phyloP scores from a whole-genome alignment of 2,888 invertebrate species.

The Lymantria monacha region DNA sequence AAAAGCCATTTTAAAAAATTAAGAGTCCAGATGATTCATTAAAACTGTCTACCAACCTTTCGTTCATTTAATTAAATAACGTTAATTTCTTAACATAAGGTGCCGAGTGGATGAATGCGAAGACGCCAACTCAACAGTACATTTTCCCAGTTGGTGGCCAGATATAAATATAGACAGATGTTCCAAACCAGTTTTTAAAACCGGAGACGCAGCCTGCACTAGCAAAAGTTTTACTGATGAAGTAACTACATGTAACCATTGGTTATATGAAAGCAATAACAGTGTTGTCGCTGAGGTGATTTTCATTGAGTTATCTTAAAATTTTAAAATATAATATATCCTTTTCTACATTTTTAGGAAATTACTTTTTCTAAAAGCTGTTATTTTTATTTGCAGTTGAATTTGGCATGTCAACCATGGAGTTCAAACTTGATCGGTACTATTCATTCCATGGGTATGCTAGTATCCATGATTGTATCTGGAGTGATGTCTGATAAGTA shows the following conservation, averaged over 20 bases:
- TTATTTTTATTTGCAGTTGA: constrained; percentile 42
- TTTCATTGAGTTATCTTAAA: constrained; percentile 30
- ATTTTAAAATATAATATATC: no score
- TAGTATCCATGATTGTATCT: constrained; percentile 53
- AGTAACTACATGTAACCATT: constrained; percentile 45
- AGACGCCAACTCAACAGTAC: constrained; percentile 18
- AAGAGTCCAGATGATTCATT: no score
- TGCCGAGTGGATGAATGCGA: constrained; percentile 63
- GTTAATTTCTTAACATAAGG: constrained; percentile 33
- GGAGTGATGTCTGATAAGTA: constrained; percentile 65
- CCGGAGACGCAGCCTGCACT: constrained; percentile 32
- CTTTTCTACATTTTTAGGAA: no score
- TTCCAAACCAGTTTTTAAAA: constrained; percentile 42
- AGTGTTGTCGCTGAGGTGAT: constrained; percentile 61
- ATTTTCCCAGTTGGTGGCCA: constrained; percentile 59
- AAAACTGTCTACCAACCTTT: no score
- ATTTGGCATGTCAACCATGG: constrained; percentile 65
- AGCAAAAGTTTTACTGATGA: constrained; percentile 43
- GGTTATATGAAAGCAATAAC: constrained; percentile 61
- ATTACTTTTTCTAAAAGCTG: not conserved
- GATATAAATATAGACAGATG: constrained; percentile 48
- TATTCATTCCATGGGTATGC: constrained; percentile 58
- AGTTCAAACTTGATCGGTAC: constrained; percentile 60
- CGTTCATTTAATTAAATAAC: no score
- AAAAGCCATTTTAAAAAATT: no score